Conservation (phyloP, 2,113 vertebrate genomes). For the Daboia siamensis region DNA sequence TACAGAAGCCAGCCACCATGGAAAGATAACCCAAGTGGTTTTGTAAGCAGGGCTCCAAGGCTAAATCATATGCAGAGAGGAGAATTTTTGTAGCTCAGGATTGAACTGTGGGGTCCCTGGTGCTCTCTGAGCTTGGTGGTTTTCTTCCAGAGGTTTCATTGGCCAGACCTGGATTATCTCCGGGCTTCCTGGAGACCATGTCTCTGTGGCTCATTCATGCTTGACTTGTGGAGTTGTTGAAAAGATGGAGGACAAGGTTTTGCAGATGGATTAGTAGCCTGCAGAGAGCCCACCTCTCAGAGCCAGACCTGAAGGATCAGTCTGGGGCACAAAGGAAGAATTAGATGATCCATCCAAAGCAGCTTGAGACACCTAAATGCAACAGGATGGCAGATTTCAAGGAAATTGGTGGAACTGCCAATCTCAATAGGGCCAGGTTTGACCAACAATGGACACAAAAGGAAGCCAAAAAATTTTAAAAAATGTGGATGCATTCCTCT, state of each 20-base stretch:
- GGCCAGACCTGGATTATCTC: too few relatives aligned
- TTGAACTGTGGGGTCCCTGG: too few relatives aligned
- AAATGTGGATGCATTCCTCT: neutral
- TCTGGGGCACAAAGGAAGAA: neutral
- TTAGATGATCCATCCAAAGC: neutral
- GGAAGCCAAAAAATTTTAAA: neutral
- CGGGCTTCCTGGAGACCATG: neutral
- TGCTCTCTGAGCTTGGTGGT: too few relatives aligned
- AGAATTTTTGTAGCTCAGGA: too few relatives aligned
- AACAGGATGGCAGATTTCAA: neutral
- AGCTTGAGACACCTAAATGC: neutral
- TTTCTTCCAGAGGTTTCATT: too few relatives aligned
- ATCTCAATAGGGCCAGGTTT: neutral
- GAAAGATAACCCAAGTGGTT: conserved; percentile 40
- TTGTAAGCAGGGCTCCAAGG: fast-evolving
- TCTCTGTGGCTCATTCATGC: neutral
- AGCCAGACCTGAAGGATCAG: neutral
- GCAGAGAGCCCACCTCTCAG: neutral
- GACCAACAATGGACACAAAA: neutral
- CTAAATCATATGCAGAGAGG: neutral
- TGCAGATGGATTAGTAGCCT: neutral
- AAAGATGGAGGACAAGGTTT: neutral
- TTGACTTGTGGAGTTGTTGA: neutral
- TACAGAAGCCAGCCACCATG: conserved; percentile 13
- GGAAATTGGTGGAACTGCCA: neutral